phyloP scores from a whole-genome alignment of 2,797 vertebrate species.

The Syngnathus rostellatus region DNA sequence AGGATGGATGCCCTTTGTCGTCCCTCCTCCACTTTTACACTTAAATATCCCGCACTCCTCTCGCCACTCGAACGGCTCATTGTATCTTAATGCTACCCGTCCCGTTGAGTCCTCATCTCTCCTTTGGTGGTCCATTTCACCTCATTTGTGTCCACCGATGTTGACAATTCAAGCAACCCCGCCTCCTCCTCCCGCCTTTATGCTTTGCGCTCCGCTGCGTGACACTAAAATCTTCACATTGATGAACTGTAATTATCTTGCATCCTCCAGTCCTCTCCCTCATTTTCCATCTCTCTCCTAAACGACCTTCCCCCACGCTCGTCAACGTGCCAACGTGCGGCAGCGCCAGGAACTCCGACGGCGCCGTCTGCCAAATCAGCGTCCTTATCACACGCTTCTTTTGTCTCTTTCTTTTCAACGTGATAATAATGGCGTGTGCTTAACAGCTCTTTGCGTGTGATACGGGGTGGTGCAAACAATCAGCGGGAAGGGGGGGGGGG shows the following conservation, averaged over 20 bases:
- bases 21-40: constrained; percentile 21
- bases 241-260: constrained; percentile 7
- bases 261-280: constrained; percentile 21
- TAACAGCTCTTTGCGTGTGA: constrained; percentile 61
- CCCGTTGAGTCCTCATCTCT: constrained; percentile 41
- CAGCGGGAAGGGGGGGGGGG: constrained; percentile 52
- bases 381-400: constrained; percentile 32
- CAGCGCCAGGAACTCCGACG: constrained; percentile 30
- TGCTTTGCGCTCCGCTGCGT: constrained; percentile 6
- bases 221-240: constrained; percentile 21
- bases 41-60: constrained; percentile 7
- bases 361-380: constrained; percentile 27
- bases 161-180: constrained; percentile 20
- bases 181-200: constrained; percentile 7
- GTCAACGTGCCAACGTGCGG: constrained; percentile 63
- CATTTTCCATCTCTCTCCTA: constrained; percentile 23
- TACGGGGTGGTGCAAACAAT: constrained; percentile 58
- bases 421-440: constrained; percentile 38
- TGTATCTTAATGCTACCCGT: constrained; percentile 51
- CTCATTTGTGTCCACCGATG: constrained; percentile 35
- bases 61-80: constrained; percentile 50
- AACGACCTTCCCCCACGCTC: constrained; percentile 31
- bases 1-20: constrained; percentile 25
- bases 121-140: constrained; percentile 50
- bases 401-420: constrained; percentile 35